A percentile compares a stretch with the other conserved stretches of the same genome.
phyloP scores from a whole-genome alignment of 1,140 invertebrate species.

The Rhizoglyphus robini region DNA sequence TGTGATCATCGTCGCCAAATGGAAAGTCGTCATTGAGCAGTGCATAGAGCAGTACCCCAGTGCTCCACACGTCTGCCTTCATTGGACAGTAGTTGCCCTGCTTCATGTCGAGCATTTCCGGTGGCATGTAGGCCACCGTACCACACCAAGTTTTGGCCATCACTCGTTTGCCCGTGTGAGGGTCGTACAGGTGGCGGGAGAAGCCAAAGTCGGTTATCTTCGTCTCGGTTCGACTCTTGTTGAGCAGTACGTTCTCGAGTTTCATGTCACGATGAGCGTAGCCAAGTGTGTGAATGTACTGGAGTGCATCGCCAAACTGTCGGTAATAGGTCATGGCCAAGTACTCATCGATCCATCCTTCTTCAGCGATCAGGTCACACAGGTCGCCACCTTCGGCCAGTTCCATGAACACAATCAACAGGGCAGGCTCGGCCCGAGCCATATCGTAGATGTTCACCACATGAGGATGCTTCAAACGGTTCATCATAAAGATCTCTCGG shows the following conservation, averaged over 20 bases:
- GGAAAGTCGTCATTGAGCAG: conserved; percentile 2
- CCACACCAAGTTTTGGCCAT: conserved; percentile 98
- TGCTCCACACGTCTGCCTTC: background rate
- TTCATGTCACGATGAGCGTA: conserved; percentile 16
- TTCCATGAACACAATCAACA: conserved; percentile 47
- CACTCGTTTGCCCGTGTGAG: background rate
- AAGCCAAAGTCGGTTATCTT: conserved; percentile 12
- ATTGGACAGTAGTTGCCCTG: background rate
- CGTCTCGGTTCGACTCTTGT: background rate
- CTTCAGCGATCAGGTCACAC: conserved; percentile 34
- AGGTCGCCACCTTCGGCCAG: conserved; percentile 44
- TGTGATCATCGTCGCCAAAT: conserved; percentile 67
- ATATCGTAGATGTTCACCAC: background rate
- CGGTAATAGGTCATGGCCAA: background rate
- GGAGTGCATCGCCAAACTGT: background rate
- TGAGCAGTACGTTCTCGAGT: conserved; percentile 8
- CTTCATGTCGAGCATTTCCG: conserved; percentile 62
- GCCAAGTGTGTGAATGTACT: conserved; percentile 1
- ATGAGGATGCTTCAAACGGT: background rate
- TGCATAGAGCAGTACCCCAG: background rate
- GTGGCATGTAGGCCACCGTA: conserved; percentile 88
- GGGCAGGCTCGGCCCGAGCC: background rate
- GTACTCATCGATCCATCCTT: background rate
- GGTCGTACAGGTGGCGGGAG: background rate
- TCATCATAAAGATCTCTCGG: conserved; percentile 4